Percentiles rank a stretch among this genome's conserved stretches.
phyloP scores from a whole-genome alignment of 2,797 vertebrate species.

The Lerista edwardsae region DNA sequence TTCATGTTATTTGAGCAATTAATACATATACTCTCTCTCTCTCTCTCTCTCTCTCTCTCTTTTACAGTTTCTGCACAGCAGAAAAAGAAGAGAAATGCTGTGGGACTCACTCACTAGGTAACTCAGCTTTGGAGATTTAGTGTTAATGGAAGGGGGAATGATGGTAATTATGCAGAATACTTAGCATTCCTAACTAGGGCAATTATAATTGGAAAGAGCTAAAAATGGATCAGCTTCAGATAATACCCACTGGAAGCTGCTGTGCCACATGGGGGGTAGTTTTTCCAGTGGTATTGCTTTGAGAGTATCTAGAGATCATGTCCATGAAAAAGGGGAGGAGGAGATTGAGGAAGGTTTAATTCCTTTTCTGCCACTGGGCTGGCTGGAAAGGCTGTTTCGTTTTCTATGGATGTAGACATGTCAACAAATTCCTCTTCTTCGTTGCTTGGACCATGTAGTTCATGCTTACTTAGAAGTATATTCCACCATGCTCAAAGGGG shows the following conservation, averaged over 20 bases:
- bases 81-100: not conserved
- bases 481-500: too few relatives aligned
- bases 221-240: constrained; percentile 12
- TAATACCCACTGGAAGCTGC: not conserved
- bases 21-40: too few relatives aligned
- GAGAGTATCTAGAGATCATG: not conserved
- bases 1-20: too few relatives aligned
- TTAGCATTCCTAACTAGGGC: constrained; percentile 34
- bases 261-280: not conserved
- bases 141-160: not conserved
- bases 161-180: constrained; percentile 21
- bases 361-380: not conserved
- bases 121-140: constrained; percentile 35
- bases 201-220: constrained; percentile 25
- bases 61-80: constrained; percentile 29
- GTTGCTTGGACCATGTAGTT: too few relatives aligned
- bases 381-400: not conserved
- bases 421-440: not conserved
- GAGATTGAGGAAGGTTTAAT: not conserved
- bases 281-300: constrained; percentile 7
- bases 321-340: not conserved
- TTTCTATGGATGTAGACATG: not conserved
- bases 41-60: too few relatives aligned
- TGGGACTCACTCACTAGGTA: constrained; percentile 35
- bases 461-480: too few relatives aligned